These are phyloP conservation scores for Heliangelus exortis DNA, from an alignment of 2,797 vertebrate genomes.

Conservation along the genomic window DNA sequence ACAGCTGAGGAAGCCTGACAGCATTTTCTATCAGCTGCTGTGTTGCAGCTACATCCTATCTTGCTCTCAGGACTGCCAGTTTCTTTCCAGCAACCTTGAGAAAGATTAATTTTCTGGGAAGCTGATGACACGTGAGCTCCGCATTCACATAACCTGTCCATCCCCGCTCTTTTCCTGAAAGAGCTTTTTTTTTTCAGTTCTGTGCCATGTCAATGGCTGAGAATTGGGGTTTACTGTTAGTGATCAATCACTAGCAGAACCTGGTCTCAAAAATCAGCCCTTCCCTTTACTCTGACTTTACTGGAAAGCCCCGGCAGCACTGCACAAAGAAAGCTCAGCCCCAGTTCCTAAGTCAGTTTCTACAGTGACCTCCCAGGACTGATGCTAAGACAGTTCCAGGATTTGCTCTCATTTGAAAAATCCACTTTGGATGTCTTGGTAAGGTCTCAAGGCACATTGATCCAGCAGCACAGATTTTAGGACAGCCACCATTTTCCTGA, in stretches of 20 bases:
- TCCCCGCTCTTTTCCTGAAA: not conserved
- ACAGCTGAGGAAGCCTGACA: slow-evolving; percentile 48
- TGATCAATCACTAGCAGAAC: not conserved
- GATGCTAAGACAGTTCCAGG: not conserved
- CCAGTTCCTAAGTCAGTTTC: not conserved
- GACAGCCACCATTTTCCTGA: not conserved
- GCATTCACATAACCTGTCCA: not conserved
- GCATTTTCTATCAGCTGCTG: slow-evolving; percentile 43
- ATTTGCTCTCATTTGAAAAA: not conserved
- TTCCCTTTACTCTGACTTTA: not conserved
- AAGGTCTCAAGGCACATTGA: fast-evolving
- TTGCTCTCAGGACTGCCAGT: slow-evolving; percentile 1
- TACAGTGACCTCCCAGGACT: not conserved
- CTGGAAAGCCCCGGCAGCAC: not conserved
- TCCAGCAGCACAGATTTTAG: not conserved
- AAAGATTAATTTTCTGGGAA: slow-evolving; percentile 18
- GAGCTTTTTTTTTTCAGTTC: not conserved
- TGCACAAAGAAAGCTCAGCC: not conserved
- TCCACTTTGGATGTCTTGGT: fast-evolving
- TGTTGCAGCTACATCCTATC: not conserved
- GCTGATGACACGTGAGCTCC: not conserved
- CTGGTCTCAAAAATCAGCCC: not conserved
- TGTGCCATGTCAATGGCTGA: fast-evolving
- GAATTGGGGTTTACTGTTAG: not conserved
- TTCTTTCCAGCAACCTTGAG: slow-evolving; percentile 13